These are phyloP conservation scores for Crotophaga sulcirostris DNA, from an alignment of 2,113 vertebrate genomes.

Conservation along the genomic window DNA sequence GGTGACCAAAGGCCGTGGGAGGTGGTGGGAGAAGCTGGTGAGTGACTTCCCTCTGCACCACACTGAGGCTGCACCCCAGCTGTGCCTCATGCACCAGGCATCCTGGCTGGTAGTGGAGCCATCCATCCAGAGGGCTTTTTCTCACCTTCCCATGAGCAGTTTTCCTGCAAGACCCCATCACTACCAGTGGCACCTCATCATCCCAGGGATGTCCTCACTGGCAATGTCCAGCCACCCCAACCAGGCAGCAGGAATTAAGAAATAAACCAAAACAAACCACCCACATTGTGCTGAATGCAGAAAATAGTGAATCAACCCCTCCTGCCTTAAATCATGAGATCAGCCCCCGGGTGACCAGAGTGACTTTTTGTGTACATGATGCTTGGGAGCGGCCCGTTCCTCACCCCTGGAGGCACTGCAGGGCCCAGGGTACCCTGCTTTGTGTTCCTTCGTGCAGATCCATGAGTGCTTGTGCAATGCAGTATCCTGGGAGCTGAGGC, in stretches of 20 bases:
- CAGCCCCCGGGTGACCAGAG: background rate
- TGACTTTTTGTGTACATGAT: background rate
- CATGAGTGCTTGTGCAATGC: background rate
- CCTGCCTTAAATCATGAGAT: background rate
- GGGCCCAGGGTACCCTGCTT: fast-evolving
- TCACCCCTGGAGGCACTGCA: fast-evolving
- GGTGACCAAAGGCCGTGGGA: background rate
- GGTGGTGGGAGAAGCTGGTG: background rate
- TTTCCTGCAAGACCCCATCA: background rate
- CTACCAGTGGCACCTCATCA: background rate
- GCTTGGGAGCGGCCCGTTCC: fast-evolving
- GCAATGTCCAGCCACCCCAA: background rate
- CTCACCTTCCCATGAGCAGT: background rate
- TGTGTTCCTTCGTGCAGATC: background rate
- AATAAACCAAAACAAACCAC: background rate
- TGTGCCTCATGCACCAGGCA: background rate
- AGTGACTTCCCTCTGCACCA: background rate
- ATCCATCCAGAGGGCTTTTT: background rate
- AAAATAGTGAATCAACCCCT: background rate
- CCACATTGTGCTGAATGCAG: background rate
- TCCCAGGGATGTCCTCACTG: background rate
- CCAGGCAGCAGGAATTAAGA: background rate
- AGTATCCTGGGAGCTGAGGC: fast-evolving
- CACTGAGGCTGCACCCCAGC: background rate
- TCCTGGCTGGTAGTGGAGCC: background rate